Percentiles rank a stretch among this genome's conserved stretches.
Conservation (phyloP, 1,140 invertebrate species). For the Diploscapter pachys region DNA sequence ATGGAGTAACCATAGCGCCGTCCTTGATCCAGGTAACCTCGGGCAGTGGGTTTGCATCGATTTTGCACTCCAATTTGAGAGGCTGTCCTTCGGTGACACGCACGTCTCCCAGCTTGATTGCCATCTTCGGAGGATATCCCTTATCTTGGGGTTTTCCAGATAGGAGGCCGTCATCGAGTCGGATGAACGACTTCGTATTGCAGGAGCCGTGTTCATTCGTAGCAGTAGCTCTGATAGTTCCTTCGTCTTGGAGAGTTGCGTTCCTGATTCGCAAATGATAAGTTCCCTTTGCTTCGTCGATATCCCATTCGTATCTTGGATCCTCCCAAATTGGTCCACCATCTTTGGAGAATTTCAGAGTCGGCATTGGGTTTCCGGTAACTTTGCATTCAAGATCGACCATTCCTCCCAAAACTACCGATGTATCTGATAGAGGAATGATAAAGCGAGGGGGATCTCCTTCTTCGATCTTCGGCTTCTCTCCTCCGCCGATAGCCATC, state of each 20-base stretch:
- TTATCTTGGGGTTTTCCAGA: constrained; percentile 8
- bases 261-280: constrained; percentile 76
- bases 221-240: constrained; percentile 82
- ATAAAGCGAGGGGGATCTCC: constrained; percentile 65
- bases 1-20: constrained; percentile 50
- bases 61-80: constrained; percentile 52
- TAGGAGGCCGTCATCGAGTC: constrained; percentile 42
- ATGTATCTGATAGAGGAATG: constrained; percentile 69
- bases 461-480: constrained; percentile 47
- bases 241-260: constrained; percentile 81
- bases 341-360: constrained; percentile 67
- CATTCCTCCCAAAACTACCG: constrained; percentile 72
- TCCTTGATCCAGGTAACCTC: constrained; percentile 57
- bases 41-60: constrained; percentile 51
- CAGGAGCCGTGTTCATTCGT: constrained; percentile 83
- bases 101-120: constrained; percentile 48
- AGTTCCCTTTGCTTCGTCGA: constrained; percentile 41
- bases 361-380: constrained; percentile 78
- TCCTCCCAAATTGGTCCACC: constrained; percentile 52
- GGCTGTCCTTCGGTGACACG: constrained; percentile 56
- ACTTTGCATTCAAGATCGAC: constrained; percentile 71
- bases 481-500: constrained; percentile 45
- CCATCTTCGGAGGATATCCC: constrained; percentile 40
- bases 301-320: constrained; percentile 51
- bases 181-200: constrained; percentile 70